Evolutionary conservation across 2,888 invertebrate species (phyloP).

Genomic region (Sycophila texana): DNA sequence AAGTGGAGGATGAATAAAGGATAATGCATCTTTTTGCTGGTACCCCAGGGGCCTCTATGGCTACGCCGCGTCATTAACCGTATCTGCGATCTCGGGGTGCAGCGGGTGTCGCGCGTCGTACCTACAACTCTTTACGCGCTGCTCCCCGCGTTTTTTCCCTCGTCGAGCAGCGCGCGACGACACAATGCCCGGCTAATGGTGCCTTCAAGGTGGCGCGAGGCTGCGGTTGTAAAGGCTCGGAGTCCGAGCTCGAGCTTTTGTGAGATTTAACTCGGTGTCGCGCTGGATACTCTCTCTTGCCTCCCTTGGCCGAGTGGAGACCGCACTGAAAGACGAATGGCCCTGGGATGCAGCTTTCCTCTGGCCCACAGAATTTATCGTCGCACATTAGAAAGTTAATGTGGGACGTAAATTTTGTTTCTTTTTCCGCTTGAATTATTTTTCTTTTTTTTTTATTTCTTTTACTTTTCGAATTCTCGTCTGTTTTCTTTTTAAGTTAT

Average conservation of each 20-base stretch:
- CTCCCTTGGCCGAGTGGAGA: background rate
- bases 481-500: too few relatives aligned
- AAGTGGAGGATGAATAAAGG: constrained; percentile 71
- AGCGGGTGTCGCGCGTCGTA: constrained; percentile 71
- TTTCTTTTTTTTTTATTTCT: too few relatives aligned
- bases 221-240: constrained; percentile 11
- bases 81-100: constrained; percentile 72
- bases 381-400: too few relatives aligned
- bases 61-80: constrained; percentile 72
- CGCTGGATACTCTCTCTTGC: background rate
- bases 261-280: constrained; percentile 14
- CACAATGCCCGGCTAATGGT: constrained; percentile 67
- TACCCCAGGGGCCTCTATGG: constrained; percentile 58
- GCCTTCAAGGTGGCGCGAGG: constrained; percentile 64
- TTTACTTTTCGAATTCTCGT: too few relatives aligned
- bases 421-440: too few relatives aligned
- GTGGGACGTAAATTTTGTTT: too few relatives aligned
- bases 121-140: constrained; percentile 69
- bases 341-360: background rate
- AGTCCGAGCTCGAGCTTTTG: constrained; percentile 15
- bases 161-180: constrained; percentile 55
- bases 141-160: constrained; percentile 11
- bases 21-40: constrained; percentile 73
- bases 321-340: background rate
- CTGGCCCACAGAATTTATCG: too few relatives aligned